These are phyloP conservation scores for Drosophila aldrichi DNA, from an alignment of 2,888 invertebrate genomes.

Conservation along the genomic window DNA sequence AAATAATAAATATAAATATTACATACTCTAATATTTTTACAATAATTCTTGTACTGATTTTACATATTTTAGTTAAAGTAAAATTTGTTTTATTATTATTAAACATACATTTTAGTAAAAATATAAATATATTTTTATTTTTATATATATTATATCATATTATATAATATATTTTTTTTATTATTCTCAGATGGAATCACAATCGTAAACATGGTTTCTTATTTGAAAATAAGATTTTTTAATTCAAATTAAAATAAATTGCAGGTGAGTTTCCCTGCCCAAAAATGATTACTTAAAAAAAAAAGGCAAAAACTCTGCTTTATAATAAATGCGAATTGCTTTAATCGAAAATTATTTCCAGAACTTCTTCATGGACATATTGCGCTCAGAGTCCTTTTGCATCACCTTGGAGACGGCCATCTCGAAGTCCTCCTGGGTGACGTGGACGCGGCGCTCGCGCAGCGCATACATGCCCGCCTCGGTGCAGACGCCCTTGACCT, in stretches of 20 bases:
- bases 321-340: neutral
- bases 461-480: slow-evolving; percentile 99
- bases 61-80: too few species aligned
- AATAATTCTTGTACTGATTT: too few species aligned
- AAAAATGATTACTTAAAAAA: too few species aligned
- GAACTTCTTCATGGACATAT: slow-evolving; percentile 99
- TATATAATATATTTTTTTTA: too few species aligned
- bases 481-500: slow-evolving; percentile 99
- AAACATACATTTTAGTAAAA: too few species aligned
- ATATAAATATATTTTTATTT: too few species aligned
- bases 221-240: neutral
- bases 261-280: neutral
- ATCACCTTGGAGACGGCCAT: slow-evolving; percentile 99
- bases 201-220: neutral
- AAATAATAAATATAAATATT: too few species aligned
- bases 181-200: neutral
- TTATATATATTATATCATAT: too few species aligned
- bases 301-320: neutral
- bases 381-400: slow-evolving; percentile 99
- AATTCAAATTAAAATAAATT: too few species aligned
- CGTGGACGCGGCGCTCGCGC: slow-evolving; percentile 97
- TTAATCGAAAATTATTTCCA: slow-evolving; percentile 91
- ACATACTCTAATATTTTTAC: too few species aligned
- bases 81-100: too few species aligned
- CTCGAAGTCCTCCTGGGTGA: slow-evolving; percentile 99